Evolutionary conservation across 2,888 invertebrate species (phyloP).

Genomic region (Oscheius sp.): DNA sequence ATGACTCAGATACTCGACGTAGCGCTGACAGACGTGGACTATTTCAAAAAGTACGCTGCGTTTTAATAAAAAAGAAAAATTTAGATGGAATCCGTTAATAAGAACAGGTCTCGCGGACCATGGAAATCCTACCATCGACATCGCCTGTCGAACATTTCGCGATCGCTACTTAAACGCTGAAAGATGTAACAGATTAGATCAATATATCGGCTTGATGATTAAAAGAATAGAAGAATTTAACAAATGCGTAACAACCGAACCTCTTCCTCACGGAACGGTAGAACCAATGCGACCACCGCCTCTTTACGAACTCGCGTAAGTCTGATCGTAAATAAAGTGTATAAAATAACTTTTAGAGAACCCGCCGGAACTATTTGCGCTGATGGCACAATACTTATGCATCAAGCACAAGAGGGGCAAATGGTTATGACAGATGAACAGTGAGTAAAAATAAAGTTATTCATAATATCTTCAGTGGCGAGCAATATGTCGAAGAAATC

Average conservation of each 20-base stretch:
- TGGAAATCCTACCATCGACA: slow-evolving; percentile 38
- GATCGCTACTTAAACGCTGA: slow-evolving; percentile 32
- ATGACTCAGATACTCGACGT: slow-evolving; percentile 26
- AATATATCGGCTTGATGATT: slow-evolving; percentile 34
- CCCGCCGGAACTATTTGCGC: slow-evolving; percentile 9
- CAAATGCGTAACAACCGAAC: background rate
- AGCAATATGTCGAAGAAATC: slow-evolving; percentile 10
- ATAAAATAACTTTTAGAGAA: background rate
- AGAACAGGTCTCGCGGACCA: slow-evolving; percentile 34
- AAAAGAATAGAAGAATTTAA: slow-evolving; percentile 21
- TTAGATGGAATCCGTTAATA: slow-evolving; percentile 44
- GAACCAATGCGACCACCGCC: slow-evolving; percentile 11
- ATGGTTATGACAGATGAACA: slow-evolving; percentile 6
- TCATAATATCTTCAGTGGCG: background rate
- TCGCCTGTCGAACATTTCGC: slow-evolving; percentile 34
- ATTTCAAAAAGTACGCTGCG: slow-evolving; percentile 27
- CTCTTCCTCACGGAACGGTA: background rate
- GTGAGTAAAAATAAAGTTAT: background rate
- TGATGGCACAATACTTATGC: slow-evolving; percentile 10
- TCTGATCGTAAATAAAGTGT: background rate
- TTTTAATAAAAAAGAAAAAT: background rate
- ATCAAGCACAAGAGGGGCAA: background rate
- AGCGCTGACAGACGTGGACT: slow-evolving; percentile 23
- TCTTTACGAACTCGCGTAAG: slow-evolving; percentile 21
- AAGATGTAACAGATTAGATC: slow-evolving; percentile 31